Evolutionary conservation across 2,113 vertebrate species (phyloP).

Genomic region (Stictonetta naevosa): DNA sequence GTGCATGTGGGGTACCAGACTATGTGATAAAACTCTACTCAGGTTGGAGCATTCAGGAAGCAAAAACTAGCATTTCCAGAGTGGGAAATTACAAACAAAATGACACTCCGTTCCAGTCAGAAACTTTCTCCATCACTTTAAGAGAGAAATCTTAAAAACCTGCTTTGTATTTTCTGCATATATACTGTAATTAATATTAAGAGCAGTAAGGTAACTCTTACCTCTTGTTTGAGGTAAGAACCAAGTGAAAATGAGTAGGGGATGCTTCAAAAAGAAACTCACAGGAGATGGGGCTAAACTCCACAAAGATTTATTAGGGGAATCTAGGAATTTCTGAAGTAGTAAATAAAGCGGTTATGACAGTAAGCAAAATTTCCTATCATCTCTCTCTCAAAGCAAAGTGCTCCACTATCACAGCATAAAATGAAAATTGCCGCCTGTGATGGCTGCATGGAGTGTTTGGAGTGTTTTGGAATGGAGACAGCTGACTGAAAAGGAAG

Average conservation of each 20-base stretch:
- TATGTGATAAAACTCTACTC: neutral
- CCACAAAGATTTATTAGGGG: neutral
- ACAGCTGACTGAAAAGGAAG: neutral
- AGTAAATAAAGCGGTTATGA: conserved; percentile 10
- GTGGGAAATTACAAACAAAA: neutral
- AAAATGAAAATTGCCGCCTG: conserved; percentile 22
- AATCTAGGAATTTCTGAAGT: conserved; percentile 1
- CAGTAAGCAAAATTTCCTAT: neutral
- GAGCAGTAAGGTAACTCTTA: neutral
- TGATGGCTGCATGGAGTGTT: neutral
- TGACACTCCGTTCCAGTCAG: neutral
- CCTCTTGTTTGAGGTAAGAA: neutral
- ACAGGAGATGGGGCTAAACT: neutral
- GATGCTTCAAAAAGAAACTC: neutral
- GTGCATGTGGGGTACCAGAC: neutral
- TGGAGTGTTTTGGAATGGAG: conserved; percentile 25
- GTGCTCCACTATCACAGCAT: neutral
- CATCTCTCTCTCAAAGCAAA: conserved; percentile 11
- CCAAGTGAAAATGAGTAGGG: neutral
- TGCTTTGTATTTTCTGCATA: neutral
- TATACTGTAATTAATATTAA: neutral
- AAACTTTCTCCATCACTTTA: neutral
- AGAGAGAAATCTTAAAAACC: neutral
- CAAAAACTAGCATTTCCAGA: neutral
- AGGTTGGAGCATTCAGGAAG: conserved; percentile 8